Evolutionary conservation across 53 echinoderm and acorn worm species (phyloP).

Genomic region (Echinometra lucunter): DNA sequence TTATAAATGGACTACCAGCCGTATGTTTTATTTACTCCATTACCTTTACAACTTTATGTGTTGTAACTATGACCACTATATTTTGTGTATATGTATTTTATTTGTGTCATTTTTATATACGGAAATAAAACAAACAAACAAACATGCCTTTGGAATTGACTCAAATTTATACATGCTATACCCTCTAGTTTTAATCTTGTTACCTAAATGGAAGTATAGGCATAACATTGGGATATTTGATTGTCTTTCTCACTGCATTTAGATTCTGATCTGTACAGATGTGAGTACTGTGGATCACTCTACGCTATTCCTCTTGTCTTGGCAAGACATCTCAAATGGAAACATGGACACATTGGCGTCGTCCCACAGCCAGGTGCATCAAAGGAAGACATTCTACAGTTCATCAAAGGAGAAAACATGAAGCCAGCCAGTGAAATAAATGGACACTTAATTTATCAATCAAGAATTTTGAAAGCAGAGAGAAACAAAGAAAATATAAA

Average conservation of each 20-base stretch:
- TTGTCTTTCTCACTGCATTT: not conserved
- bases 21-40: too few relatives aligned
- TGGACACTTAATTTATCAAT: not conserved
- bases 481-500: not conserved
- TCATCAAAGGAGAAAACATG: constrained; percentile 43
- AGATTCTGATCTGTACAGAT: constrained; percentile 63
- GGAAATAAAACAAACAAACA: too few relatives aligned
- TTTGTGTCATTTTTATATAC: too few relatives aligned
- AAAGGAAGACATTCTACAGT: constrained; percentile 56
- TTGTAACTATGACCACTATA: too few relatives aligned
- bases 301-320: constrained; percentile 67
- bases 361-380: constrained; percentile 18
- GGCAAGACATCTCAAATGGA: constrained; percentile 73
- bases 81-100: too few relatives aligned
- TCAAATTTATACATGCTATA: too few relatives aligned
- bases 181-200: not conserved
- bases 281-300: constrained; percentile 70
- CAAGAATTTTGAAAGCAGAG: not conserved
- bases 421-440: not conserved
- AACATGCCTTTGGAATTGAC: too few relatives aligned
- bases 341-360: constrained; percentile 69
- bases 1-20: too few relatives aligned
- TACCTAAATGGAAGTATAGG: not conserved
- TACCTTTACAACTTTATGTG: too few relatives aligned
- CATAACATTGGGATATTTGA: not conserved